Base-by-base conservation (phyloP, 2,113 vertebrate species). In the Myrmecophaga tridactyla region DNA sequence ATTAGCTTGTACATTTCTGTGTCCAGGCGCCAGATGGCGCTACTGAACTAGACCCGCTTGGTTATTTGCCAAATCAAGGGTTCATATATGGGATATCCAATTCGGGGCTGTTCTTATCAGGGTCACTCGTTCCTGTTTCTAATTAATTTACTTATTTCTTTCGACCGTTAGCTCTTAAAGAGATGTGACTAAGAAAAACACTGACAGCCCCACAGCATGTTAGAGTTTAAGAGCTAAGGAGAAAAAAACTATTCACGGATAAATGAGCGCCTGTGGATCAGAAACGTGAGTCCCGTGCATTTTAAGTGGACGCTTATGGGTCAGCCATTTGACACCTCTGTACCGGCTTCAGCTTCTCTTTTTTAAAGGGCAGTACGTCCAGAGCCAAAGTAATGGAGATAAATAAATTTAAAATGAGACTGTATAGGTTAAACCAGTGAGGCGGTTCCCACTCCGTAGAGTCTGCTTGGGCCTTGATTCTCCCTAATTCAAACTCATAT, bases 81-180 rank as follows among this genome's bases (percentile, higher is more conserved):
- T 73, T 39, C 62, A 23, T 6, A 4, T 11, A 48, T 51, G 31
- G 46, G 27, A 58, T 13, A 6, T 80, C 92, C 76, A 29, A 18
- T 13, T 18, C n/a, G 62, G 56, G 2, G 43, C 41, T 20, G 23
- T 31, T 94, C 31, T 41, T 39, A 39, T 81, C 82, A 81, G 46
- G 77, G 13, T 39, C 83, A 76, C 63, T 60, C 14, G 39, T 76
- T 56, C 46, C 89, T 43, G 43, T 31, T 39, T 83, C 82, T 41
- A 60, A 56, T 78, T 51, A 75, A 46, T 63, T 34, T 81, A 36
- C 12, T 94, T 69, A 80, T 72, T 95, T 95, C 53, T 25, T 94
- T 69, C 90, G 85, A 46, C 29, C 34, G 77, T 46, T 90, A 90
- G 25, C 77, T 82, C 43, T 58, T 81, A 82, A 90, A 72, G 43